Evolutionary conservation across 2,888 invertebrate species (phyloP).

Genomic region (Embidobia sp.): DNA sequence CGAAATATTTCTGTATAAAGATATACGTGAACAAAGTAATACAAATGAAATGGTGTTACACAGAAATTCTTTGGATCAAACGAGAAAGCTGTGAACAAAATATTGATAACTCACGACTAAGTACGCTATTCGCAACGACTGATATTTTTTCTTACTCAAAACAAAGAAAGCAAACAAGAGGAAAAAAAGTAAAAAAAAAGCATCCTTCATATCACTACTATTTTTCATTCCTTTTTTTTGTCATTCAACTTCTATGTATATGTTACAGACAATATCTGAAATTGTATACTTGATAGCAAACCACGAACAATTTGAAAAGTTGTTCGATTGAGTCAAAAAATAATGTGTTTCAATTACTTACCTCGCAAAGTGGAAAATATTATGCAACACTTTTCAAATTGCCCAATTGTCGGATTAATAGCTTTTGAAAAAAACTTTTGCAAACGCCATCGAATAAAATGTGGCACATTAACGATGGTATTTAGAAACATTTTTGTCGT

Average conservation of each 20-base stretch:
- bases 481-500: no score
- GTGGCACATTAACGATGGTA: no score
- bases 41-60: slow-evolving; percentile 56
- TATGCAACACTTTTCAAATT: slow-evolving; percentile 4
- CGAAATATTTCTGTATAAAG: slow-evolving; percentile 41
- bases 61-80: slow-evolving; percentile 77
- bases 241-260: slow-evolving; percentile 4
- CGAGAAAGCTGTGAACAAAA: slow-evolving; percentile 64
- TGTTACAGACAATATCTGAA: slow-evolving; percentile 29
- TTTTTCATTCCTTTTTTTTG: neutral
- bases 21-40: slow-evolving; percentile 45
- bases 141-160: slow-evolving; percentile 56
- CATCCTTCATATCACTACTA: neutral
- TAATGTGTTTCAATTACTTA: slow-evolving; percentile 5
- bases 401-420: no score
- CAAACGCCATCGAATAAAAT: no score
- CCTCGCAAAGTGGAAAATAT: neutral
- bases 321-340: neutral
- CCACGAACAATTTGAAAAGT: slow-evolving; percentile 14
- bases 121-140: slow-evolving; percentile 56
- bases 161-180: no score
- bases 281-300: neutral
- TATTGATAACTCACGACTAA: slow-evolving; percentile 24
- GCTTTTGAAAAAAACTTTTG: no score
- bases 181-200: no score